Base-by-base conservation (phyloP, 2,113 vertebrate species). In the Halichoerus grypus region DNA sequence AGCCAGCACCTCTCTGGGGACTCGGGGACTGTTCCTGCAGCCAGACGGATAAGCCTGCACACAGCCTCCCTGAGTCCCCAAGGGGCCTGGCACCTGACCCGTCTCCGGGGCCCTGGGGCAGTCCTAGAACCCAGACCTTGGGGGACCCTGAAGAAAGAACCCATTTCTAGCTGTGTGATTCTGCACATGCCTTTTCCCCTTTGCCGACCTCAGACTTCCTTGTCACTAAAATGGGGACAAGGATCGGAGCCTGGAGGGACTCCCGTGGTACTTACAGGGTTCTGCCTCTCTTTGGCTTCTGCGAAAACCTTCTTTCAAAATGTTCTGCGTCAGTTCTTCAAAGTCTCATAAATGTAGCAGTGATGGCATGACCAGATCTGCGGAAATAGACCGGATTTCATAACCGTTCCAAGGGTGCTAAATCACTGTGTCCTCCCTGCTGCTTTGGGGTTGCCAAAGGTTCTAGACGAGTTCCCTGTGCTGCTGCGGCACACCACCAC, bases 181-280 rank as follows among this genome's bases (percentile, higher is more conserved):
- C 10, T 39, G 71, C 63, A 39, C 2, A 19, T 0, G 3, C 33
- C 3, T 7, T 31, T 55, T 39, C 26, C 46, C 14, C 59, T 31
- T 36, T 15, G 18, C 22, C 31, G 22, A 83, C 36, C 33, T 65
- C 55, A 7, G 72, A 33, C 13, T 63, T 33, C 26, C 59, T 69
- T 53, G 13, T 63, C 74, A 24, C 51, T 83, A 28, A 81, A 87
- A 16, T 16, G 13, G 19, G 61, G 61, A 33, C 33, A 22, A 15
- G 5, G 2, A 0, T n/a, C 11, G 14, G 55, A 39, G 33, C 36
- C 7, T 0, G 4, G 57, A 24, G 65, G 83, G 14, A 36, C 19
- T 22, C 71, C 1, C 6, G 0, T 0, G 15, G 2, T 71, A 4
- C 21, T 18, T 1, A 10, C 6, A 9, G 16, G 59, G 12, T 26